Base-by-base conservation (phyloP, 2,113 vertebrate species). In the Pedetes capensis region DNA sequence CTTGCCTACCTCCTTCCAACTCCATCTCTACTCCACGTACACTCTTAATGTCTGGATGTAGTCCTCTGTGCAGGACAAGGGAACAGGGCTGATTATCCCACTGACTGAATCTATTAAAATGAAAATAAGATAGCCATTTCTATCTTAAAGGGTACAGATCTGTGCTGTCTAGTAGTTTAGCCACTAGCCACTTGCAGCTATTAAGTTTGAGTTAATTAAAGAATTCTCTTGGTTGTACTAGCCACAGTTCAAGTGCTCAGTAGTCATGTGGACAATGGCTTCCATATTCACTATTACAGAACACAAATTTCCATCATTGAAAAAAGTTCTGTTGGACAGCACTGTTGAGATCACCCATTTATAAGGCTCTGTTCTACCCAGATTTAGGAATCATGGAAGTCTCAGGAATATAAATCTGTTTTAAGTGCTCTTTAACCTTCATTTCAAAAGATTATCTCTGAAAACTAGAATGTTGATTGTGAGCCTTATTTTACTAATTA, bases 401-500 rank as follows among this genome's bases (percentile, higher is more conserved):
- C 83, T 83, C 69, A 23, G 27, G 39, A 51, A 66, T 39, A 11
- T 47, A 64, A 74, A 20, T 71, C 61, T 81, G 37, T 74, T 72
- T 80, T 82, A 61, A 91, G 27, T 64, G 55, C 72, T 20, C 32
- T 86, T 79, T 22, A 8, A 63, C 64, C 10, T 49, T 75, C 20
- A 20, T 49, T 88, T 75, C 81, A 83, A 76, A 90, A 57, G 44
- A 61, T 78, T 49, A 63, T 71, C 72, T 69, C 37, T 64, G 75
- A 13, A 47, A 91, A 74, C 13, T 86, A 37, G 47, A 63, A 72
- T 72, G 32, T 63, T 91, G 74, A 80, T 44, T 4, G 34, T 47
- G 44, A 86, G 14, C 55, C 44, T n/a, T n/a, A n/a, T n/a, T 90
- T 92, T 68, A 87, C 27, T 91, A 57, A 75, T 66, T 87, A 91